Evolutionary conservation across 1,140 invertebrate species (phyloP), one percentile per base, ranked within the genome.

Genomic region (Papilio polytes): DNA sequence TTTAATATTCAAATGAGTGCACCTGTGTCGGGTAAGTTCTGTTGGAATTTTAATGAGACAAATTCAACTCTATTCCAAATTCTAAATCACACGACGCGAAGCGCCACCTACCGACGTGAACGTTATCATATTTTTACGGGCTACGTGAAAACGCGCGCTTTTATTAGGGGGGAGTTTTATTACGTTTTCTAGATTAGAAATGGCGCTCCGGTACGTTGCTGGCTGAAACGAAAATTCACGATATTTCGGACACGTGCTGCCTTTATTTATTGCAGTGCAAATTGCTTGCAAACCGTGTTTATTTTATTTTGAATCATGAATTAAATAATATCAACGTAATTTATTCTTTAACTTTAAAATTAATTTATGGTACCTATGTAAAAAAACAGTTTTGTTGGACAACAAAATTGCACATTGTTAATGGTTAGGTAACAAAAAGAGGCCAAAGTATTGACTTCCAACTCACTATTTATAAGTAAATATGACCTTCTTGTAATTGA

Each of bases 51-150:
- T 78, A 78, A 78, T 78, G 77, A 78, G 56, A 18, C 77, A 41
- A 51, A 76, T 51, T 63, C 77, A 44, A 78, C 36, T 78, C 56
- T 66, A 78, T 63, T 63, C 59, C 41, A 20, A 78, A 78, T 78
- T 66, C 77, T n/a, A 41, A 78, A 78, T 66, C 77, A 22, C 79
- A 76, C n/a, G 72, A 80, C 26, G 72, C 81, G 74, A 51, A 22
- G 76, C 48, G 78, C 44, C 70, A 70, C 74, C 77, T 82, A 78
- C 81, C 85, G 90, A 89, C 91, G 91, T 91, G 91, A 90, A 90
- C 86, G 91, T 94, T 94, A 94, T 94, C 93, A 94, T 93, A 93
- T 92, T 94, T 94, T 94, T 94, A 94, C 87, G 88, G 89, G 79
- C 82, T 83, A 92, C 90, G 91, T 93, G 91, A 92, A 93, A 94